Base-by-base conservation (phyloP, 2,113 vertebrate species). In the Neoarius graeffei region DNA sequence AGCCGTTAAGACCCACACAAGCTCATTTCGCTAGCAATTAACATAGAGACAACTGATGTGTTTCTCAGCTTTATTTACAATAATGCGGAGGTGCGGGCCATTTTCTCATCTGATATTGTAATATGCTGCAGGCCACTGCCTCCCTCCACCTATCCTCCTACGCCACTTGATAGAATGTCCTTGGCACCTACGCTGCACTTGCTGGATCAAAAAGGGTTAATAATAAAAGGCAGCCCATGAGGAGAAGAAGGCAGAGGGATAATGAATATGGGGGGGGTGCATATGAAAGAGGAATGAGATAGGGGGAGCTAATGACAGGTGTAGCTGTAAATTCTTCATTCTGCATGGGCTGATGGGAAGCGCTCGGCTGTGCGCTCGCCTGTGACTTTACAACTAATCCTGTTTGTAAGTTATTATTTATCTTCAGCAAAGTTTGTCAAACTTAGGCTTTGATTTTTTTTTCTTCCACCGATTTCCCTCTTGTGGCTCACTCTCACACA, bases 341-440 rank as follows among this genome's bases (percentile, higher is more conserved):
- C 96, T 95, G 96, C 97, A 97, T 96, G 97, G 94, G 96, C 94
- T 96, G 96, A 96, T 96, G 96, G 96, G 96, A 96, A 95, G 94
- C 94, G 95, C 94, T 94, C 95, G 96, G 96, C 96, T 96, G 97
- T 95, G 95, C 96, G 92, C 95, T 97, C 95, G 95, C 92, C 96
- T 96, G 92, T 97, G 97, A 97, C 97, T 99, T 98, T 98, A 98
- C 98, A 98, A 98, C 97, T 97, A 99, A 99, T 99, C 97, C 97
- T 97, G 97, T 99, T 98, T 98, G 97, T 98, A 99, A 98, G 97
- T 99, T 99, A 98, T 99, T 99, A 99, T 99, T 99, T 99, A 99
- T 99, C 97, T 99, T 98, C 96, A 93, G 97, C 96, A 99, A 99
- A 99, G 96, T 99, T 99, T 99, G 97, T 99, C 98, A 99, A 99